These are phyloP conservation scores for Danaus plexippus DNA, from an alignment of 1,140 invertebrate species.

Conservation along the genomic window DNA sequence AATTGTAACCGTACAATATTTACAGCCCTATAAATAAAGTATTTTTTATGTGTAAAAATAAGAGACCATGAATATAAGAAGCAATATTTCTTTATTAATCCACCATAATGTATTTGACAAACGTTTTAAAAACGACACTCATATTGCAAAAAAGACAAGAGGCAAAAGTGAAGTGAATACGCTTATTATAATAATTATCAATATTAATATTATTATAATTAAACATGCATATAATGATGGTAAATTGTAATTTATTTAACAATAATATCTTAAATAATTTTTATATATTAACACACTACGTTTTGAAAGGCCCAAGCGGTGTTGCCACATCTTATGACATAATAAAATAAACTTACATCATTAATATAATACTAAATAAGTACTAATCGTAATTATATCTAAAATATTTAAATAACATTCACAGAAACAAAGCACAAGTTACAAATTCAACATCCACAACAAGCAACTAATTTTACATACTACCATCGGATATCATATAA, in stretches of 20 bases:
- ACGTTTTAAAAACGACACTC: constrained; percentile 70
- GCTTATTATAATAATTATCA: constrained; percentile 36
- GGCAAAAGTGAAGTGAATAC: constrained; percentile 61
- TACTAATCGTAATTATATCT: constrained; percentile 41
- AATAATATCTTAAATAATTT: constrained; percentile 41
- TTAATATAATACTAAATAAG: constrained; percentile 32
- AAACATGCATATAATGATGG: constrained; percentile 46
- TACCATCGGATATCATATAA: constrained; percentile 27
- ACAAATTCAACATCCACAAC: constrained; percentile 20
- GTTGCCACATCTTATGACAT: constrained; percentile 59
- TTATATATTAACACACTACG: constrained; percentile 62
- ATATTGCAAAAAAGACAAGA: constrained; percentile 64
- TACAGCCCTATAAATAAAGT: too few relatives aligned
- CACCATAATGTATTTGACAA: constrained; percentile 65
- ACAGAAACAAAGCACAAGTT: constrained; percentile 12
- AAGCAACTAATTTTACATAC: constrained; percentile 33
- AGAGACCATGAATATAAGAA: constrained; percentile 39
- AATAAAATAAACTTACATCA: constrained; percentile 24
- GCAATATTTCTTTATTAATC: constrained; percentile 55
- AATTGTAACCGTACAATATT: too few relatives aligned
- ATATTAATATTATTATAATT: constrained; percentile 37
- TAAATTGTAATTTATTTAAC: constrained; percentile 42
- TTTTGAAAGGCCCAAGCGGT: constrained; percentile 70
- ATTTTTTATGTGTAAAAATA: too few relatives aligned
- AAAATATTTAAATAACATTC: constrained; percentile 6